Evolutionary conservation across 2,113 vertebrate species (phyloP).

Genomic region (Baryphthengus martii): DNA sequence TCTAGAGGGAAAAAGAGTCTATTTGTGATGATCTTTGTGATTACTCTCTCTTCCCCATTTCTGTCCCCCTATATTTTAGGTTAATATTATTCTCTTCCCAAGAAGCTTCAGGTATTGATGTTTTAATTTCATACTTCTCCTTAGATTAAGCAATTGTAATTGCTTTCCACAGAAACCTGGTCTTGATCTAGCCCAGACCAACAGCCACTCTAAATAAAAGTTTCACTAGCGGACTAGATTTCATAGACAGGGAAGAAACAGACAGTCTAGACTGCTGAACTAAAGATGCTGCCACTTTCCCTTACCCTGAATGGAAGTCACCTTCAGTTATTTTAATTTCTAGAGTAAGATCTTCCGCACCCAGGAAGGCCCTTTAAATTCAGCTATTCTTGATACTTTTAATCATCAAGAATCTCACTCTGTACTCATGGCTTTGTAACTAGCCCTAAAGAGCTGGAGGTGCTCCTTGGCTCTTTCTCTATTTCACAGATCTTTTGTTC

Average conservation of each 20-base stretch:
- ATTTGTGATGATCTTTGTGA: neutral
- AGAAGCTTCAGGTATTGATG: neutral
- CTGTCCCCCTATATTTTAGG: neutral
- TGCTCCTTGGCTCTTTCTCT: neutral
- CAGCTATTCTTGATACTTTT: neutral
- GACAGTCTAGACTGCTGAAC: neutral
- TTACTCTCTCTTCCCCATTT: neutral
- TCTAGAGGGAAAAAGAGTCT: neutral
- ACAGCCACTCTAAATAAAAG: neutral
- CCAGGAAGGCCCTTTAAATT: neutral
- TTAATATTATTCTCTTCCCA: neutral
- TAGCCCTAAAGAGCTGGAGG: fast-evolving
- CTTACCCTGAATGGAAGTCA: neutral
- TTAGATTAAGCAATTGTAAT: neutral
- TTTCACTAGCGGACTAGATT: neutral
- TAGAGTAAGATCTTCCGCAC: neutral
- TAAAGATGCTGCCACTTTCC: neutral
- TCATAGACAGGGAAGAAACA: neutral
- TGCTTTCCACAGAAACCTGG: neutral
- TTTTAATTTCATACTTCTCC: neutral
- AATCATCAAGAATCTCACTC: neutral
- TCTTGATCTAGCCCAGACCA: neutral
- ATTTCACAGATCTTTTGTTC: neutral
- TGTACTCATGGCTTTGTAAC: neutral
- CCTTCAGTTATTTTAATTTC: neutral